A percentile compares a stretch with the other conserved stretches of the same genome.
Evolutionary conservation across 2,797 vertebrate species (phyloP).

Genomic region (Gymnothorax javanicus): DNA sequence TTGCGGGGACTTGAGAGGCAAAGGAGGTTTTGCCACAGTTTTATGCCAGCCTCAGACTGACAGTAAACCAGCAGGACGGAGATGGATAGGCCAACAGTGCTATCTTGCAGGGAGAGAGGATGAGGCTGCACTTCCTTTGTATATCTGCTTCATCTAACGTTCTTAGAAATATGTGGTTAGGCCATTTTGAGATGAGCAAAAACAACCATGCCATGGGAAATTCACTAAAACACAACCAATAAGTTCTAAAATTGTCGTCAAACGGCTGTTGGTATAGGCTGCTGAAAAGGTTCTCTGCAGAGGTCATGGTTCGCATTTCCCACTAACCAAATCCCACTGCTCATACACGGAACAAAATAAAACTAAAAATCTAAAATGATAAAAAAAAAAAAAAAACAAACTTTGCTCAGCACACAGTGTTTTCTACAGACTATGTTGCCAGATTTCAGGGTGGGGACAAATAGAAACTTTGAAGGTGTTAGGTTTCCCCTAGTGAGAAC

Average conservation of each 20-base stretch:
- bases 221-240: not conserved
- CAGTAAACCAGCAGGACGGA: slow-evolving; percentile 5
- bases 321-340: slow-evolving; percentile 9
- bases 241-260: not conserved
- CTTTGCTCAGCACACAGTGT: slow-evolving; percentile 59
- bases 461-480: not conserved
- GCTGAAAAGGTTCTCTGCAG: not conserved
- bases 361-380: slow-evolving; percentile 49
- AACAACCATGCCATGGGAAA: not conserved
- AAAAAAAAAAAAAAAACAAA: slow-evolving; percentile 43
- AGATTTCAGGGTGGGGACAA: not conserved
- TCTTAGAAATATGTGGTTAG: not conserved
- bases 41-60: slow-evolving; percentile 40
- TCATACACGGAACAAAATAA: slow-evolving; percentile 46
- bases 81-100: slow-evolving; percentile 67
- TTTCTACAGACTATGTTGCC: slow-evolving; percentile 58
- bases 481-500: not conserved
- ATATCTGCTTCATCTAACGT: not conserved
- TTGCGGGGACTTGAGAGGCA: slow-evolving; percentile 74
- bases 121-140: not conserved
- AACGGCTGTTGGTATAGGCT: not conserved
- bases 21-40: slow-evolving; percentile 40
- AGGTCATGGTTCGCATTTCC: not conserved
- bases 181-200: not conserved
- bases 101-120: slow-evolving; percentile 59